Percentiles rank a stretch among this genome's conserved stretches.
Evolutionary conservation across 2,888 invertebrate species (phyloP).

Genomic region (Dryococelus australis): DNA sequence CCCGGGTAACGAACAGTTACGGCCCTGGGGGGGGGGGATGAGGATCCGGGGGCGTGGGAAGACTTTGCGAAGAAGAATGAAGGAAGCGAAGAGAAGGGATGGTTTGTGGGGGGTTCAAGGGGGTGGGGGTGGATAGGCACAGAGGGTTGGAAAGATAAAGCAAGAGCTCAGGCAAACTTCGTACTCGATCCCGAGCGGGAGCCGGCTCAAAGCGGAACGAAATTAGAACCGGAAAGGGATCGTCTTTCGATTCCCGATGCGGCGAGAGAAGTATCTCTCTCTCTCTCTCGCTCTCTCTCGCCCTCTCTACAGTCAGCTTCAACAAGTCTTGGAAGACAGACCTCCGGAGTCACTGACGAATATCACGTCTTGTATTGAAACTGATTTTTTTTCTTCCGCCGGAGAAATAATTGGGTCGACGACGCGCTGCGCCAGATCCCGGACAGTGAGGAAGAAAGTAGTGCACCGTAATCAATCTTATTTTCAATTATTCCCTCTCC

Average conservation of each 20-base stretch:
- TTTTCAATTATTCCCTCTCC: conserved; percentile 16
- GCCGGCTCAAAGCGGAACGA: background rate
- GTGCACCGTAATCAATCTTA: background rate
- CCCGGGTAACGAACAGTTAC: background rate
- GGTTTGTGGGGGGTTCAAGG: background rate
- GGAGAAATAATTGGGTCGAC: background rate
- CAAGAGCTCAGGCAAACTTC: background rate
- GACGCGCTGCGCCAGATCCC: background rate
- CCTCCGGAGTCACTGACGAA: background rate
- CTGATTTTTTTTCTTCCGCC: background rate
- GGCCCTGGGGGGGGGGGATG: background rate
- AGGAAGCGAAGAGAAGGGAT: background rate
- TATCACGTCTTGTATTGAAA: background rate
- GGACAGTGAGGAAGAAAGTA: background rate
- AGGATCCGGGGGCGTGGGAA: background rate
- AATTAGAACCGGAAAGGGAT: conserved; percentile 1
- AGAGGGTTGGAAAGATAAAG: background rate
- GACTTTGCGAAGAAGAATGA: conserved; percentile 8
- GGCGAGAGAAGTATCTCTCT: background rate
- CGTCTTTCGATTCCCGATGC: conserved; percentile 2
- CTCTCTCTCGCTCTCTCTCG: background rate
- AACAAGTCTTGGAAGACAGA: background rate
- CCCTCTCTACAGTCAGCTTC: background rate
- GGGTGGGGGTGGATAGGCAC: background rate
- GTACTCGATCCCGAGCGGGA: background rate